These are phyloP conservation scores for Clarias fuscus DNA, from an alignment of 2,797 vertebrate genomes.

Conservation along the genomic window DNA sequence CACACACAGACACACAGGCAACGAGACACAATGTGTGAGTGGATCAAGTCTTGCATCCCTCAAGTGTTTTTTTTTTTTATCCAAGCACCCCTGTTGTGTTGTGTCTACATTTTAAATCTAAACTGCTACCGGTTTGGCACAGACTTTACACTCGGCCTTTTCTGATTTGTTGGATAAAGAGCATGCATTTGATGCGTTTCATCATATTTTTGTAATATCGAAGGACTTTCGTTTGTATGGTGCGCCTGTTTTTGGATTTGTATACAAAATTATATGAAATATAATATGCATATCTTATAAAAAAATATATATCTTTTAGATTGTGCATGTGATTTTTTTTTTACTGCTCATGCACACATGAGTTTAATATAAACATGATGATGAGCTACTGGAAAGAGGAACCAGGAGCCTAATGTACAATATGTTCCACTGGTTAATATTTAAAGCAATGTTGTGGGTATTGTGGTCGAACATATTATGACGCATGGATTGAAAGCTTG, in stretches of 20 bases:
- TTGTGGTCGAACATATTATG: slow-evolving; percentile 48
- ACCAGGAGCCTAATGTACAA: slow-evolving; percentile 51
- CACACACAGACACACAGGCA: slow-evolving; percentile 24
- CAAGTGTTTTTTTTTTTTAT: slow-evolving; percentile 1
- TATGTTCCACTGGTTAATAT: slow-evolving; percentile 59
- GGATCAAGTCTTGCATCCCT: slow-evolving; percentile 20
- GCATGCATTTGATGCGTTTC: neutral
- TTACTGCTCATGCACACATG: slow-evolving; percentile 34
- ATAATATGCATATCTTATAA: neutral
- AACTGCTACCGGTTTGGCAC: neutral
- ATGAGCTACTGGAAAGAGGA: slow-evolving; percentile 47
- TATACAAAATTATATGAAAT: neutral
- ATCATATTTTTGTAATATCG: neutral
- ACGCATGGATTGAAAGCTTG: slow-evolving; percentile 44
- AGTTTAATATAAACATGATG: slow-evolving; percentile 38
- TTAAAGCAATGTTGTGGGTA: slow-evolving; percentile 53
- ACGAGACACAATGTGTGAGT: neutral
- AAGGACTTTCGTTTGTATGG: neutral
- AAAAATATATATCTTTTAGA: neutral
- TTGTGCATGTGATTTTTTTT: neutral
- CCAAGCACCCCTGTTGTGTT: slow-evolving; percentile 4
- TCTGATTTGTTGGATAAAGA: neutral
- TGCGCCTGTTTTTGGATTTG: neutral
- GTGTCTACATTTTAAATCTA: slow-evolving; percentile 4
- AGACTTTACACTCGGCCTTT: neutral